Evolutionary conservation across 2,797 vertebrate species (phyloP).

Genomic region (Pelobates cultripes): DNA sequence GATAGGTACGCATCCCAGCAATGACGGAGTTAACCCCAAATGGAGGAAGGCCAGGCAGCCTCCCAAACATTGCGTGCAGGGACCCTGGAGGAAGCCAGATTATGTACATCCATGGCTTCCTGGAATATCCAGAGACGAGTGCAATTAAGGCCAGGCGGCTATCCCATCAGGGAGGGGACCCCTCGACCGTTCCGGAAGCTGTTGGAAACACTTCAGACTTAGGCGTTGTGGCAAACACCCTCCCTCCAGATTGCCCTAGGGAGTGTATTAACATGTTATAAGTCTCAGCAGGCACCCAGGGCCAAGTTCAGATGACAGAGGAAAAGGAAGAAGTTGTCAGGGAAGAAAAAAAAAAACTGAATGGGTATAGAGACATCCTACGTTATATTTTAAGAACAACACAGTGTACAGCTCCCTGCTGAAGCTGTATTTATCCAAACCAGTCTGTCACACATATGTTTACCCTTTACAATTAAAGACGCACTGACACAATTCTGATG

Average conservation of each 20-base stretch:
- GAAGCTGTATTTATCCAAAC: neutral
- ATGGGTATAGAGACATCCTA: neutral
- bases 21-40: conserved; percentile 21
- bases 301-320: neutral
- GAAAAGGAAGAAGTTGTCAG: conserved; percentile 1
- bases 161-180: conserved; percentile 54
- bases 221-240: conserved; percentile 32
- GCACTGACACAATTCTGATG: no score
- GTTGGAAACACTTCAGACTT: conserved; percentile 55
- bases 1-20: neutral
- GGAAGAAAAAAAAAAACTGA: neutral
- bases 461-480: no score
- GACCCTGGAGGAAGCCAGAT: conserved; percentile 44
- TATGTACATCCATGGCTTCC: conserved; percentile 50
- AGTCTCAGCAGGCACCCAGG: conserved; percentile 27
- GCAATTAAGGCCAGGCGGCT: conserved; percentile 51
- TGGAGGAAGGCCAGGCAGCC: conserved; percentile 30
- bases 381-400: neutral
- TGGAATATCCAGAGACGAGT: conserved; percentile 48
- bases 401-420: neutral
- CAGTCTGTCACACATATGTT: neutral
- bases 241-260: conserved; percentile 18
- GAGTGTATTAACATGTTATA: conserved; percentile 28
- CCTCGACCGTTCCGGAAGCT: conserved; percentile 49
- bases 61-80: conserved; percentile 42